These are phyloP conservation scores for Trachelus iudaicus DNA, from an alignment of 2,888 invertebrate genomes.

Conservation along the genomic window DNA sequence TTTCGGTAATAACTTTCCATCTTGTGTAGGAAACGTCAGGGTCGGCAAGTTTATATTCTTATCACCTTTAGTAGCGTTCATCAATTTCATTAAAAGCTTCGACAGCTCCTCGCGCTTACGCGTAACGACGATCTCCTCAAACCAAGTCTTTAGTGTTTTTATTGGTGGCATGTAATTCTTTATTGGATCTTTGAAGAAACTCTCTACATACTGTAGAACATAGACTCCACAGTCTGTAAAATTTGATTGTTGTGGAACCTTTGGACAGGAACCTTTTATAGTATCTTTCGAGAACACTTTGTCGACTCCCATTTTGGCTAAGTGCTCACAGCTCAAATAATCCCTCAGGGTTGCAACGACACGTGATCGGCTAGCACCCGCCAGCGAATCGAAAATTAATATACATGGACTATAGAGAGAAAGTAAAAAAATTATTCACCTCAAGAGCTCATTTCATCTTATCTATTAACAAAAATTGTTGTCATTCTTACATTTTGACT, in stretches of 20 bases:
- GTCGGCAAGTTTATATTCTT: constrained; percentile 74
- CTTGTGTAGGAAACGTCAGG: constrained; percentile 80
- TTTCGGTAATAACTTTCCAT: constrained; percentile 69
- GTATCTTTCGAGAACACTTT: constrained; percentile 83
- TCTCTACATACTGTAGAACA: constrained; percentile 95
- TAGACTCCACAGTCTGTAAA: constrained; percentile 97
- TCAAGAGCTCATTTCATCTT: constrained; percentile 1
- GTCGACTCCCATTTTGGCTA: constrained; percentile 76
- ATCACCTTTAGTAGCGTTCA: constrained; percentile 79
- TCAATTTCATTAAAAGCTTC: constrained; percentile 78
- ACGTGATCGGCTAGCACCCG: constrained; percentile 80
- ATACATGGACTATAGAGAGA: constrained; percentile 84
- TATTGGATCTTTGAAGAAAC: constrained; percentile 91
- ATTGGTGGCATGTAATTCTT: constrained; percentile 86
- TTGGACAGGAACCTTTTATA: constrained; percentile 87
- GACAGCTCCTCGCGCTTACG: constrained; percentile 90
- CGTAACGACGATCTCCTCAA: constrained; percentile 84
- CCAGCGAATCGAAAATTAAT: constrained; percentile 94
- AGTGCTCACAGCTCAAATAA: constrained; percentile 89
- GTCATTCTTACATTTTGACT: constrained; percentile 35
- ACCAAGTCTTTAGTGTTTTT: constrained; percentile 86
- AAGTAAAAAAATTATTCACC: constrained; percentile 9
- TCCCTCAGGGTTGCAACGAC: constrained; percentile 92
- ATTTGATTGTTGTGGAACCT: constrained; percentile 98
- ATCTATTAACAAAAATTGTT: constrained; percentile 5